phyloP scores from a whole-genome alignment of 2,888 invertebrate genomes.

The Perdita meconis region DNA sequence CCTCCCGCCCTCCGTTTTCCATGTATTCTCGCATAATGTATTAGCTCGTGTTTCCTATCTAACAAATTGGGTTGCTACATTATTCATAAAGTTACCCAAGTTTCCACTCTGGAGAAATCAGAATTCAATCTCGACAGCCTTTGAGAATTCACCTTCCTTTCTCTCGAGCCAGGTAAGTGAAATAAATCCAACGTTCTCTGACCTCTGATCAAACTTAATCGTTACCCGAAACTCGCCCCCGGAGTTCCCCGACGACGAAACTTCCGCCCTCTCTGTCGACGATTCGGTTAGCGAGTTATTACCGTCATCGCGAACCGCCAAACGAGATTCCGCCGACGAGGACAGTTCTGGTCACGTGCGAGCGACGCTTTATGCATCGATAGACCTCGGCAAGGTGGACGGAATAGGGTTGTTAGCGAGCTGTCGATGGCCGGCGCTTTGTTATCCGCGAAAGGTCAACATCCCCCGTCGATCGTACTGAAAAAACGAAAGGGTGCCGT shows the following conservation, averaged over 20 bases:
- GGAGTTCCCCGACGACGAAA: not conserved
- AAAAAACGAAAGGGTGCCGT: slow-evolving; percentile 77
- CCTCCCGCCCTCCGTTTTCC: no score
- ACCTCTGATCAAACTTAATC: not conserved
- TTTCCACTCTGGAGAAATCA: not conserved
- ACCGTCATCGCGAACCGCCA: not conserved
- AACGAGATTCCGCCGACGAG: not conserved
- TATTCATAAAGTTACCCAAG: not conserved
- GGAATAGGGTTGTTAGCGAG: slow-evolving; percentile 80
- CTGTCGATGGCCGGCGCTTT: slow-evolving; percentile 79
- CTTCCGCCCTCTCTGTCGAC: not conserved
- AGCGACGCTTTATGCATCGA: slow-evolving; percentile 44
- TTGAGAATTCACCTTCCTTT: slow-evolving; percentile 48
- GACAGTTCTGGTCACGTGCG: slow-evolving; percentile 2
- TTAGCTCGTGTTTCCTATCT: not conserved
- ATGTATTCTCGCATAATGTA: not conserved
- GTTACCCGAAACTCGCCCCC: not conserved
- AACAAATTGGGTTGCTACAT: not conserved
- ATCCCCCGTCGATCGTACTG: slow-evolving; percentile 57
- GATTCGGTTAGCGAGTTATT: not conserved
- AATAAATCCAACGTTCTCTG: not conserved
- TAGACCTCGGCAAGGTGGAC: slow-evolving; percentile 59
- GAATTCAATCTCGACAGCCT: slow-evolving; percentile 14
- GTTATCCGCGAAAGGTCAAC: slow-evolving; percentile 73
- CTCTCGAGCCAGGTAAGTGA: slow-evolving; percentile 45